These are phyloP conservation scores for Drosophila arizonae DNA, from an alignment of 1,140 invertebrate genomes.

Conservation along the genomic window DNA sequence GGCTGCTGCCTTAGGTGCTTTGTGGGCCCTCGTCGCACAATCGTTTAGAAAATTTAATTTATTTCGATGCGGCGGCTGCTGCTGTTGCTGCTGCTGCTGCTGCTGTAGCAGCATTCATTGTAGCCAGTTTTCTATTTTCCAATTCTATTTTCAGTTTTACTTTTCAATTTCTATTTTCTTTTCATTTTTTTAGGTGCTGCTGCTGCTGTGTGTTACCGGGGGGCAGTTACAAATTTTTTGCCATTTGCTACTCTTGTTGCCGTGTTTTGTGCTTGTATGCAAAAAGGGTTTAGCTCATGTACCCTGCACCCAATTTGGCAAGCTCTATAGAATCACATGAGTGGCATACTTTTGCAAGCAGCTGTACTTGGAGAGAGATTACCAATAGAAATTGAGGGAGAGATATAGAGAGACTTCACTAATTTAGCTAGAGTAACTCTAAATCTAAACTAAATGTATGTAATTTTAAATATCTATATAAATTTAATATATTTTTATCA, in stretches of 20 bases:
- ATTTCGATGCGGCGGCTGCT: conserved; percentile 48
- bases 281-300: conserved; percentile 58
- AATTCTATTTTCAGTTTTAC: conserved; percentile 67
- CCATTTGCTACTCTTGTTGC: conserved; percentile 56
- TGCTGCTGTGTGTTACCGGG: conserved; percentile 53
- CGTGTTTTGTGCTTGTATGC: conserved; percentile 44
- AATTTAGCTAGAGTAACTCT: too few relatives aligned
- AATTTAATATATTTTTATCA: too few relatives aligned
- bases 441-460: too few relatives aligned
- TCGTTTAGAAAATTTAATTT: conserved; percentile 82
- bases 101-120: conserved; percentile 37
- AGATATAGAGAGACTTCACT: neutral
- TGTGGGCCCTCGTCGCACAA: conserved; percentile 48
- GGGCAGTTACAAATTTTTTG: conserved; percentile 63
- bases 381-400: too few relatives aligned
- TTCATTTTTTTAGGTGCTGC: conserved; percentile 33
- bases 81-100: conserved; percentile 5
- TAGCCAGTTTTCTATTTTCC: conserved; percentile 69
- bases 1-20: conserved; percentile 45
- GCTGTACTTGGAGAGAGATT: conserved; percentile 34
- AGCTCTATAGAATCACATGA: conserved; percentile 23
- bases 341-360: conserved; percentile 12
- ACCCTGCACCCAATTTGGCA: conserved; percentile 28
- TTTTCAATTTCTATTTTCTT: conserved; percentile 43
- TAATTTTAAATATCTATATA: too few relatives aligned